Evolutionary conservation across 1,140 invertebrate genomes (phyloP).

Genomic region (Venturia canescens): DNA sequence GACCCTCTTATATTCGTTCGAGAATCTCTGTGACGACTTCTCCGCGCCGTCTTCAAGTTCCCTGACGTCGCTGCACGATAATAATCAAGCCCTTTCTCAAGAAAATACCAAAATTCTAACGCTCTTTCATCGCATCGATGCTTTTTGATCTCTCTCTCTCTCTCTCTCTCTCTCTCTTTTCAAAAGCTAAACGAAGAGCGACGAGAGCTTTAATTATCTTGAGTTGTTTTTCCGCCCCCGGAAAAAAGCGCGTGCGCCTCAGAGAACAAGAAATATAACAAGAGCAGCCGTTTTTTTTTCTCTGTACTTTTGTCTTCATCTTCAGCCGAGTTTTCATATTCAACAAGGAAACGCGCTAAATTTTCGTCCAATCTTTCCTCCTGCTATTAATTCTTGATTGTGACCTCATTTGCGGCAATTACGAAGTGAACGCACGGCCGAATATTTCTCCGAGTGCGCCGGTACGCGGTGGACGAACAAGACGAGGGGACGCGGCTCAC

Average conservation of each 20-base stretch:
- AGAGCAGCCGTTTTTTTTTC: too few relatives aligned
- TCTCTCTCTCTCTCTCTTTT: background rate
- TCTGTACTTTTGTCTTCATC: too few relatives aligned
- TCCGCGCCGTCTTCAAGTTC: slow-evolving; percentile 3
- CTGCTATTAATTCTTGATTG: background rate
- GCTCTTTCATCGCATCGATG: background rate
- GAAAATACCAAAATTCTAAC: background rate
- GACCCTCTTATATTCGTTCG: background rate
- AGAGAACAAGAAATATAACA: too few relatives aligned
- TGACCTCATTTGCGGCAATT: background rate
- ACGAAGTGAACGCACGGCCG: background rate
- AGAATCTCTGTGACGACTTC: slow-evolving; percentile 27
- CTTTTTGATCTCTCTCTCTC: background rate
- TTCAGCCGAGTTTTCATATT: too few relatives aligned
- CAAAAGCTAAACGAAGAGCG: background rate
- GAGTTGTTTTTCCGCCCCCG: too few relatives aligned
- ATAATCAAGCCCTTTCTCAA: background rate
- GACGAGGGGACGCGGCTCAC: slow-evolving; percentile 4
- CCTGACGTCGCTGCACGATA: background rate
- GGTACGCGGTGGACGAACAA: background rate
- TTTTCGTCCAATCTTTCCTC: background rate
- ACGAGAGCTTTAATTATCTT: too few relatives aligned
- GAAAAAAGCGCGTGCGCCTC: too few relatives aligned
- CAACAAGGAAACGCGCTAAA: background rate
- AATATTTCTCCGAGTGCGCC: background rate